Base-by-base conservation (phyloP, 2,888 invertebrate genomes). In the Diaphora mendica region DNA sequence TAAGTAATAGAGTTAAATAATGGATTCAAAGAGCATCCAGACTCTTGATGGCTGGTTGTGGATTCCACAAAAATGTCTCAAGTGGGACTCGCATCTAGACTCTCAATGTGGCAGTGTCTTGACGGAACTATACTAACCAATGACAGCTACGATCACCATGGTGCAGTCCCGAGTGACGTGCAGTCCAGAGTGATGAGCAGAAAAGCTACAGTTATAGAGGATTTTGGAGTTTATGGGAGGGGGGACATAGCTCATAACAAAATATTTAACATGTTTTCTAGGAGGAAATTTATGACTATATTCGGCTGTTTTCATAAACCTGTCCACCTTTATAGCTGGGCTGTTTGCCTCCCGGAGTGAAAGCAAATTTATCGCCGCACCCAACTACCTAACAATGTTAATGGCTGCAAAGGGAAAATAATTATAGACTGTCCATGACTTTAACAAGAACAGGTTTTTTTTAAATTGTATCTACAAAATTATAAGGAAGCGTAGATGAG, bases 261-360 rank as follows among this genome's bases (percentile, higher is more conserved):
- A 51, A 23, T 51, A 23, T 26, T 15, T 62, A 7, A 5, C 13
- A 2, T 30, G 4, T 30, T 62, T 62, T 17, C 30, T 30, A 30
- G 17, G 30, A 62, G 15, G 17, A 30, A 30, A 62, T 59, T 59
- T 69, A 69, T 69, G 55, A 20, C 51, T 55, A 55, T 39, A 68
- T 55, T 55, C n/a, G 35, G 35, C 35, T 9, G 39, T 35, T 55
- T 26, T 39, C 68, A 59, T 69, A 69, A 69, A 69, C 55, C 68
- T 69, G 68, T 59, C 55, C 20, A 55, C n/a, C 39, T 69, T 69
- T 39, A 59, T 59, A 59, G 59, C 17, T 23, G 35, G 39, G 55
- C 55, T 69, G 26, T 62, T 69, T 69, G 55, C 35, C 39, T 26
- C 68, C 55, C 26, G 68, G 30, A 67, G 68, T 59, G 39, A 69